These are phyloP conservation scores for Oxyscelio sp. DNA, from an alignment of 2,888 invertebrate species.

Conservation along the genomic window DNA sequence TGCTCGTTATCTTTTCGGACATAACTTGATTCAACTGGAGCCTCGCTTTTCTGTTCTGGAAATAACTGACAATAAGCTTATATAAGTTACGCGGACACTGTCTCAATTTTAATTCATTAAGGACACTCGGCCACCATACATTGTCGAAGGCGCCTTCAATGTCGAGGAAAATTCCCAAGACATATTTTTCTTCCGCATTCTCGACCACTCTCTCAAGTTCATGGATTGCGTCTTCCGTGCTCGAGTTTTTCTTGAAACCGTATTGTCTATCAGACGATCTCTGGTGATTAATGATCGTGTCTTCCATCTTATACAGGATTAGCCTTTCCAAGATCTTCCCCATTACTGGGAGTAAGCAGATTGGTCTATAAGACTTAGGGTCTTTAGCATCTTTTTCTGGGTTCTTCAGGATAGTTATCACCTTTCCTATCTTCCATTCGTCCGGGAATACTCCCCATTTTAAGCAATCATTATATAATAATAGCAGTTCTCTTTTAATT, in stretches of 20 bases:
- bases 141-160: slow-evolving; percentile 52
- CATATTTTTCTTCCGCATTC: slow-evolving; percentile 11
- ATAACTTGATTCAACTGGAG: neutral
- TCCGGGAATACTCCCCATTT: slow-evolving; percentile 28
- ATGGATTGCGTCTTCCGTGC: slow-evolving; percentile 46
- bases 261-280: slow-evolving; percentile 11
- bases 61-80: slow-evolving; percentile 10
- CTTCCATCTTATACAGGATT: slow-evolving; percentile 6
- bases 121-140: slow-evolving; percentile 37
- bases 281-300: neutral
- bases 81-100: slow-evolving; percentile 32
- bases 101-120: slow-evolving; percentile 24
- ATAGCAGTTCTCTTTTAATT: neutral
- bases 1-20: neutral
- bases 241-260: slow-evolving; percentile 4
- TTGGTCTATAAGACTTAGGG: slow-evolving; percentile 55
- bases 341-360: slow-evolving; percentile 55
- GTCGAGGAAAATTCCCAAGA: slow-evolving; percentile 25
- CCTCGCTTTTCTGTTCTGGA: slow-evolving; percentile 15
- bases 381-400: slow-evolving; percentile 30
- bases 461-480: slow-evolving; percentile 28
- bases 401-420: slow-evolving; percentile 30
- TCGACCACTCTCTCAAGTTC: neutral
- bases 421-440: slow-evolving; percentile 33
- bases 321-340: slow-evolving; percentile 58